These are phyloP conservation scores for Danio choprae DNA, from an alignment of 2,797 vertebrate species.

Conservation along the genomic window DNA sequence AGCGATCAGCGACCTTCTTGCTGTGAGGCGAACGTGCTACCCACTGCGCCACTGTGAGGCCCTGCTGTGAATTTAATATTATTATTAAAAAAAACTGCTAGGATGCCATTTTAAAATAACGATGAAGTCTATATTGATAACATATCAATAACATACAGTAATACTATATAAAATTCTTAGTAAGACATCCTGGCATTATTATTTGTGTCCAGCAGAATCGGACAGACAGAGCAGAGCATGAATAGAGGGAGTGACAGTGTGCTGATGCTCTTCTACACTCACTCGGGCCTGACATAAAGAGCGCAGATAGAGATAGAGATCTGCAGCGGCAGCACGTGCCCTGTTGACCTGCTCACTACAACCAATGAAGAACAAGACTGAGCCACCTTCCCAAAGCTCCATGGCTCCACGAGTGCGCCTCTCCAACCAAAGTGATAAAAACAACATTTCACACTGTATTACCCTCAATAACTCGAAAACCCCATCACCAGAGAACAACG, in stretches of 20 bases:
- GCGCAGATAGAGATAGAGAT: conserved; percentile 71
- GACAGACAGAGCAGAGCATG: conserved; percentile 6
- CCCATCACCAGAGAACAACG: conserved; percentile 57
- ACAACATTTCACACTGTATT: conserved; percentile 76
- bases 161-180: neutral
- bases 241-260: conserved; percentile 21
- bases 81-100: no score
- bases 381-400: conserved; percentile 69
- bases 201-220: neutral
- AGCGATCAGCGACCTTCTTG: no score
- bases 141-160: no score
- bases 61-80: no score
- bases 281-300: conserved; percentile 68
- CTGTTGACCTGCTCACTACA: conserved; percentile 68
- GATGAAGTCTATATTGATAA: no score
- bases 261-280: conserved; percentile 52
- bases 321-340: conserved; percentile 74
- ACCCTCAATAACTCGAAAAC: conserved; percentile 54
- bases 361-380: conserved; percentile 67
- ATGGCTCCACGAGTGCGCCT: conserved; percentile 68
- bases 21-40: no score
- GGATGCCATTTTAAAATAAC: no score
- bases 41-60: no score
- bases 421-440: conserved; percentile 71
- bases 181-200: neutral